Percentiles rank a stretch among this genome's conserved stretches.
These are phyloP conservation scores for Pseudomugil tenellus DNA, from an alignment of 2,797 vertebrate species.

Conservation along the genomic window DNA sequence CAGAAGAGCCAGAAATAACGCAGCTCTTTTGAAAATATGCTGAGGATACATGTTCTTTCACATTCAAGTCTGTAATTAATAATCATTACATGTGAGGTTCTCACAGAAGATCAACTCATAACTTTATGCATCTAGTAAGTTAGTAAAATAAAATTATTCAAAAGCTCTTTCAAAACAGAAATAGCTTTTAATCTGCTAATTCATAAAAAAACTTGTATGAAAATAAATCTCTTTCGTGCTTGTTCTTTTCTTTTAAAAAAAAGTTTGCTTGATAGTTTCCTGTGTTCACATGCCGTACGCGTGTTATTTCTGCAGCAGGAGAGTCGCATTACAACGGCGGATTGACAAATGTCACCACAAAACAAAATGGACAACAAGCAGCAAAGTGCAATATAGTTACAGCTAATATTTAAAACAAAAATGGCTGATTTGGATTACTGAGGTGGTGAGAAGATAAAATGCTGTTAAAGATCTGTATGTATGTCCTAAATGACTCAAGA, in stretches of 20 bases:
- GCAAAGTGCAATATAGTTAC: conserved; percentile 17
- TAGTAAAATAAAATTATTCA: not conserved
- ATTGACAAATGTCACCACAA: conserved; percentile 45
- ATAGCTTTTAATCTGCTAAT: not conserved
- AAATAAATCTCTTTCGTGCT: not conserved
- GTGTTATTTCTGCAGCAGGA: conserved; percentile 2
- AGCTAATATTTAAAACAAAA: conserved; percentile 38
- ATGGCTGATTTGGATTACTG: conserved; percentile 10
- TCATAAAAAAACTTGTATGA: not conserved
- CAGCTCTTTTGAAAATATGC: conserved; percentile 33
- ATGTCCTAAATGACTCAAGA: too few species aligned
- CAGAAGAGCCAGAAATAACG: conserved; percentile 59
- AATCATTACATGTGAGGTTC: not conserved
- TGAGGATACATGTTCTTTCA: conserved; percentile 2
- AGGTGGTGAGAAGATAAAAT: conserved; percentile 2
- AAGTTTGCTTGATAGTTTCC: not conserved
- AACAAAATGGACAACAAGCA: conserved; percentile 42
- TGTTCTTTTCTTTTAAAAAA: not conserved
- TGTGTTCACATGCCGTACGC: not conserved
- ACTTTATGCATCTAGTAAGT: conserved; percentile 1
- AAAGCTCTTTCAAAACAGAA: not conserved
- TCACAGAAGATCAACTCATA: not conserved
- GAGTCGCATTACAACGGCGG: conserved; percentile 18
- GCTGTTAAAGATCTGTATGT: too few species aligned
- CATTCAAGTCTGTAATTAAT: not conserved